Percentiles rank a stretch among this genome's conserved stretches.
These are phyloP conservation scores for Drosophila kurseongensis DNA, from an alignment of 1,140 invertebrate species.

Conservation along the genomic window DNA sequence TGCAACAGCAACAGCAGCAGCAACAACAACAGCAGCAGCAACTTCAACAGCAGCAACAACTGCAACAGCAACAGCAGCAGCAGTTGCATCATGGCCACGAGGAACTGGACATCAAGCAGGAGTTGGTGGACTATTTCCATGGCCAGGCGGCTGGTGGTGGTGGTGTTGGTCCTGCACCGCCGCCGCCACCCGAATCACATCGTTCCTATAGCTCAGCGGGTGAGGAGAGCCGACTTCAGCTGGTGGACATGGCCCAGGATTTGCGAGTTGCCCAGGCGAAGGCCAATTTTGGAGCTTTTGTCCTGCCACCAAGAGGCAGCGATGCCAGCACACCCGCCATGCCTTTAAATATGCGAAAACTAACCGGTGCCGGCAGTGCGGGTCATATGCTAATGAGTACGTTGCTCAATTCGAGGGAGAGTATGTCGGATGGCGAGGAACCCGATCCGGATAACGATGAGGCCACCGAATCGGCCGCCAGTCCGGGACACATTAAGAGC, in stretches of 20 bases:
- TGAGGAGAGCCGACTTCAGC: slow-evolving; percentile 66
- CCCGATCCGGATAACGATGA: slow-evolving; percentile 62
- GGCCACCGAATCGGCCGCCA: slow-evolving; percentile 69
- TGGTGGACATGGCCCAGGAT: slow-evolving; percentile 81
- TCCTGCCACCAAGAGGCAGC: slow-evolving; percentile 61
- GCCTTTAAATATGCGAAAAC: slow-evolving; percentile 77
- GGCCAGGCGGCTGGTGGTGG: slow-evolving; percentile 30
- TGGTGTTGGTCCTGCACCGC: slow-evolving; percentile 26
- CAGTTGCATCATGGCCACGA: slow-evolving; percentile 42
- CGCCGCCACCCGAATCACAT: slow-evolving; percentile 73
- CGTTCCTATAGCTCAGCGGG: slow-evolving; percentile 80
- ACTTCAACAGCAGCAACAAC: slow-evolving; percentile 12
- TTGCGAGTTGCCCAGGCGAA: slow-evolving; percentile 78
- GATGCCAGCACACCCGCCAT: slow-evolving; percentile 40
- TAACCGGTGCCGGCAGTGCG: slow-evolving; percentile 49
- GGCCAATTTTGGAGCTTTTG: slow-evolving; percentile 68
- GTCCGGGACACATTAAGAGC: slow-evolving; percentile 70
- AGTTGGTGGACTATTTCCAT: slow-evolving; percentile 78
- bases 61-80: slow-evolving; percentile 6
- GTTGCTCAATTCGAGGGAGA: slow-evolving; percentile 69
- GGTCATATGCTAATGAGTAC: slow-evolving; percentile 79
- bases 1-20: slow-evolving; percentile 16
- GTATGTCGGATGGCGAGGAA: slow-evolving; percentile 74
- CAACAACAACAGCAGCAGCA: slow-evolving; percentile 17
- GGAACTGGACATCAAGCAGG: slow-evolving; percentile 79